phyloP scores from a whole-genome alignment of 2,888 invertebrate species.

The Hypomecis atomaria region DNA sequence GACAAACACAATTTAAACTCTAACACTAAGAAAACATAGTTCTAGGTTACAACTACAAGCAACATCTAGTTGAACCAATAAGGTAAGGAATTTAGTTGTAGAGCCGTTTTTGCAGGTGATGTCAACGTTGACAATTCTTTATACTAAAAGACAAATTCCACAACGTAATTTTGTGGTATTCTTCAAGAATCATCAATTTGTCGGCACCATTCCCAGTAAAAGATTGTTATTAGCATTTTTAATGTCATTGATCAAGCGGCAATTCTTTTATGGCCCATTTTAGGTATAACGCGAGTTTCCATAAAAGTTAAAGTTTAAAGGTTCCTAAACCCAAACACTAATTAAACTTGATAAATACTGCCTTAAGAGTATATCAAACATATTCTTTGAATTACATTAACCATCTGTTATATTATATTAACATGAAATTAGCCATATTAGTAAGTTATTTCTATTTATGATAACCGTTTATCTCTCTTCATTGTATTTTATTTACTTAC shows the following conservation, averaged over 20 bases:
- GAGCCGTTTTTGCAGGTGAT: conserved; percentile 31
- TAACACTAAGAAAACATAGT: background rate
- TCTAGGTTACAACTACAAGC: background rate
- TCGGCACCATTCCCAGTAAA: conserved; percentile 34
- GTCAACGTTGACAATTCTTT: conserved; percentile 25
- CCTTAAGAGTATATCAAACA: background rate
- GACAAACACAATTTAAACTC: background rate
- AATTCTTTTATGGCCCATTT: conserved; percentile 10
- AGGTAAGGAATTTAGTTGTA: conserved; percentile 27
- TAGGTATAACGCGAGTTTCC: conserved; percentile 1
- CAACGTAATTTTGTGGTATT: conserved; percentile 17
- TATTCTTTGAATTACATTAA: conserved; percentile 4
- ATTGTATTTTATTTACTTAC: background rate
- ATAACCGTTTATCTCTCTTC: background rate
- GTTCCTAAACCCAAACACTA: conserved; percentile 5
- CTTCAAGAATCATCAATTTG: conserved; percentile 15
- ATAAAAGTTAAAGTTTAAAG: conserved; percentile 15
- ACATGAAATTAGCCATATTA: background rate
- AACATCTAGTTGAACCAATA: conserved; percentile 11
- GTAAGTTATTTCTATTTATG: background rate
- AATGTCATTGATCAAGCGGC: conserved; percentile 5
- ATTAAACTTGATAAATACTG: background rate
- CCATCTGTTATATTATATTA: conserved; percentile 3
- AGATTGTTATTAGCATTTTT: conserved; percentile 27
- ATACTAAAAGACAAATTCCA: conserved; percentile 27